Evolutionary conservation across 2,888 invertebrate genomes (phyloP).

Genomic region (Miltochrista miniata): DNA sequence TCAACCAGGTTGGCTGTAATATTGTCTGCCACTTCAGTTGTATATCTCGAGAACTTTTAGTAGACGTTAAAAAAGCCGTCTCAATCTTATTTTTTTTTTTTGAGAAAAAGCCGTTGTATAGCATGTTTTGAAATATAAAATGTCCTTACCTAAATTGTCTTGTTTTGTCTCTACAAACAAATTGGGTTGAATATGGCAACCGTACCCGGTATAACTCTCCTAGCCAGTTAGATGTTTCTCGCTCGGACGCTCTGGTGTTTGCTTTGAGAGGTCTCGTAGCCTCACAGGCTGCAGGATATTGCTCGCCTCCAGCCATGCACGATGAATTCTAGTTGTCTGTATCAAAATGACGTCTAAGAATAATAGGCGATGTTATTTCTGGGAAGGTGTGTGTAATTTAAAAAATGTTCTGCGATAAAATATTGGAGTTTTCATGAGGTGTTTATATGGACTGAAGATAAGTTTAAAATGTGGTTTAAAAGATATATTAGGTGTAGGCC

Average conservation of each 20-base stretch:
- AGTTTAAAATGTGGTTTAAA: no score
- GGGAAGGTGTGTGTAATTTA: neutral
- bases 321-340: slow-evolving; percentile 18
- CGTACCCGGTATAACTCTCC: neutral
- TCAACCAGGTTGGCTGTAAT: no score
- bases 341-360: slow-evolving; percentile 16
- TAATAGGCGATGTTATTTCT: slow-evolving; percentile 26
- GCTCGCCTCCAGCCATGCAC: slow-evolving; percentile 46
- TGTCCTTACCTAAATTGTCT: no score
- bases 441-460: neutral
- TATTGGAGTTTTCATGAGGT: neutral
- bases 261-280: slow-evolving; percentile 35
- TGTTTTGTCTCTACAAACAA: neutral
- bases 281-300: slow-evolving; percentile 52
- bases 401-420: slow-evolving; percentile 1
- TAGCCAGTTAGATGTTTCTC: slow-evolving; percentile 42
- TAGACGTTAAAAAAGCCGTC: no score
- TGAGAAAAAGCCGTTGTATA: no score
- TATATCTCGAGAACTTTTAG: no score
- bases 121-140: no score
- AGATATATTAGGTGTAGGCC: no score
- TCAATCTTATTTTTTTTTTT: no score
- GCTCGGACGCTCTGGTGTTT: slow-evolving; percentile 50
- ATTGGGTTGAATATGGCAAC: slow-evolving; percentile 11
- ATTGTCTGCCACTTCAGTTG: no score